Base-by-base conservation (phyloP, 2,888 invertebrate species). In the Hirtodrosophila cameraria region DNA sequence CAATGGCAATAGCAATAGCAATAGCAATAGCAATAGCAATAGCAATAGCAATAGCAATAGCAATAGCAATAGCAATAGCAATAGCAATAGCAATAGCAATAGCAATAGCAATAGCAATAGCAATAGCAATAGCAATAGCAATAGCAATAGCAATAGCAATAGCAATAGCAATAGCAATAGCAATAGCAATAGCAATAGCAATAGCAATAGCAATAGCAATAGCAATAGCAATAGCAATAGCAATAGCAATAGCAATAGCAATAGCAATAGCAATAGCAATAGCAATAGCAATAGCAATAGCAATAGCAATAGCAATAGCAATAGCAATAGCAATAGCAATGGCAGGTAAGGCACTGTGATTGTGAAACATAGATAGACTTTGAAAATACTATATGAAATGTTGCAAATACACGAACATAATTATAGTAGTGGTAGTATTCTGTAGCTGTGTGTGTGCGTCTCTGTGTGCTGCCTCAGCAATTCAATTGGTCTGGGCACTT, bases 401-500 rank as follows among this genome's bases (percentile, higher is more conserved):
- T 46, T 79, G 80, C 57, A 45, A 55, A 65, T 46, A 61, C 38
- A 43, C 30, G 50, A 35, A 31, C 48, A 38, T 8, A 16, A n/a
- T n/a, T 36, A 48, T 12, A 33, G 7, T n/a, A 25, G 18, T 11
- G 23, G 6, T 12, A 8, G 13, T 8, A 7, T 20, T n/a, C n/a
- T n/a, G n/a, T n/a, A n/a, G n/a, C n/a, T n/a, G n/a, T n/a, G n/a
- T n/a, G n/a, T n/a, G n/a, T n/a, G n/a, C n/a, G n/a, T n/a, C n/a
- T n/a, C n/a, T 46, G 30, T 31, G 33, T 41, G 53, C 53, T 63
- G 53, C 50, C 50, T 75, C 45, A 52, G 61, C 59, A 61, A 75
- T 83, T 85, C 76, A 80, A 80, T 80, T 85, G 79, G 66, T 69
- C 43, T 39, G 57, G 73, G 86, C 73, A 82, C 83, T 83, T 86